These are phyloP conservation scores for Phrixothrix hirtus DNA, from an alignment of 2,888 invertebrate species.

Conservation along the genomic window DNA sequence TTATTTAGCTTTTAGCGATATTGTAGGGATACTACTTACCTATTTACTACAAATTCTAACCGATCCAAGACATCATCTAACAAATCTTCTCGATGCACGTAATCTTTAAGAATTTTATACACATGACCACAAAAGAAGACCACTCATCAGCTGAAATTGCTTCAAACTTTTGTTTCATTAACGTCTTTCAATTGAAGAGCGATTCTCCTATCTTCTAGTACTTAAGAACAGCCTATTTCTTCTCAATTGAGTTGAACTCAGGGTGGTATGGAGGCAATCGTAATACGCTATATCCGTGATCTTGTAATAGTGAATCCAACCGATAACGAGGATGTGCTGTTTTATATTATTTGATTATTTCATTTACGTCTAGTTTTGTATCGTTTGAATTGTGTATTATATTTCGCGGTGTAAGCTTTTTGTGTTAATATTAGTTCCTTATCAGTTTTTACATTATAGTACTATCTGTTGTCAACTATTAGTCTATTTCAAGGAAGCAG, in stretches of 20 bases:
- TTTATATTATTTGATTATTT: constrained; percentile 10
- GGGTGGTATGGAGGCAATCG: constrained; percentile 25
- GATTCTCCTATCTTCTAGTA: constrained; percentile 11
- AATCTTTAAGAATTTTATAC: no score
- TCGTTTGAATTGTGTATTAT: constrained; percentile 3
- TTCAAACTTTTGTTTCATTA: constrained; percentile 10
- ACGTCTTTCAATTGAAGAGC: constrained; percentile 13
- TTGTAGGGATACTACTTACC: no score
- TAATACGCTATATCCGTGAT: constrained; percentile 14
- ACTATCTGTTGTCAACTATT: no score
- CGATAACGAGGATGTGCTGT: constrained; percentile 5
- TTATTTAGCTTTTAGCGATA: no score
- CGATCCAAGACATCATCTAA: no score
- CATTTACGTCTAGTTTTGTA: constrained; percentile 16
- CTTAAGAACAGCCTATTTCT: constrained; percentile 23
- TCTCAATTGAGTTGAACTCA: constrained; percentile 22
- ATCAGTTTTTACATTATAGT: no score
- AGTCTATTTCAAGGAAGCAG: no score
- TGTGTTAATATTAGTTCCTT: no score
- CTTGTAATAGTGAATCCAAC: constrained; percentile 9
- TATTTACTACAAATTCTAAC: no score
- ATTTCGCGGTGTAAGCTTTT: constrained; percentile 10
- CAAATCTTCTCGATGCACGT: no score
- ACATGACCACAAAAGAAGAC: no score
- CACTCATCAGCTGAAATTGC: no score